A percentile compares a stretch with the other conserved stretches of the same genome.
Conservation (phyloP, 2,797 vertebrate genomes). For the Falco rusticolus region DNA sequence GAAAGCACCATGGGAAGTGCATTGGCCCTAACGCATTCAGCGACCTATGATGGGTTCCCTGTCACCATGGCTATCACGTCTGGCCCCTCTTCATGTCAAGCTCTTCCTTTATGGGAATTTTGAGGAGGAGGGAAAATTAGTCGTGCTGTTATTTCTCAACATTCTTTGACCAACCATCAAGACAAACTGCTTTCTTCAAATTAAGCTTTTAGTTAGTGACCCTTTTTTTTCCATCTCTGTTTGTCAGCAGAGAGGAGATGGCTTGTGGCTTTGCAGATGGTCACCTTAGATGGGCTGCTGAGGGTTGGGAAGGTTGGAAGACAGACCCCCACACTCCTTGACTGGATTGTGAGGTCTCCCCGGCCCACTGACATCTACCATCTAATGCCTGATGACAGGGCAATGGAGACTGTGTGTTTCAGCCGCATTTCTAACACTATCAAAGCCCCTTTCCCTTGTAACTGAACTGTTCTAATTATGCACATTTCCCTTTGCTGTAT, state of each 20-base stretch:
- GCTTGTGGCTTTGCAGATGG: neutral
- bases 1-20: neutral
- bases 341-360: neutral
- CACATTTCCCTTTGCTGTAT: conserved; percentile 65
- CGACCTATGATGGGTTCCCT: neutral
- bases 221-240: neutral
- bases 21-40: neutral
- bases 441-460: conserved; percentile 51
- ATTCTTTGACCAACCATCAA: neutral
- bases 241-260: neutral
- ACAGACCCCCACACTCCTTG: neutral
- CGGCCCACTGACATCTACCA: neutral
- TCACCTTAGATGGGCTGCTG: neutral
- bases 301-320: neutral
- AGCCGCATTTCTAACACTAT: conserved; percentile 45
- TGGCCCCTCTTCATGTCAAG: neutral
- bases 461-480: conserved; percentile 67
- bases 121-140: neutral
- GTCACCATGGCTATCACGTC: neutral
- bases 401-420: conserved; percentile 26
- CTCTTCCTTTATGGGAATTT: neutral
- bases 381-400: conserved; percentile 53
- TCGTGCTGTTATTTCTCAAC: neutral
- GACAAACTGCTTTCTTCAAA: neutral
- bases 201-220: neutral